A percentile compares a stretch with the other conserved stretches of the same genome.
Conservation (phyloP, 2,113 vertebrate genomes). For the Blennius ocellaris region DNA sequence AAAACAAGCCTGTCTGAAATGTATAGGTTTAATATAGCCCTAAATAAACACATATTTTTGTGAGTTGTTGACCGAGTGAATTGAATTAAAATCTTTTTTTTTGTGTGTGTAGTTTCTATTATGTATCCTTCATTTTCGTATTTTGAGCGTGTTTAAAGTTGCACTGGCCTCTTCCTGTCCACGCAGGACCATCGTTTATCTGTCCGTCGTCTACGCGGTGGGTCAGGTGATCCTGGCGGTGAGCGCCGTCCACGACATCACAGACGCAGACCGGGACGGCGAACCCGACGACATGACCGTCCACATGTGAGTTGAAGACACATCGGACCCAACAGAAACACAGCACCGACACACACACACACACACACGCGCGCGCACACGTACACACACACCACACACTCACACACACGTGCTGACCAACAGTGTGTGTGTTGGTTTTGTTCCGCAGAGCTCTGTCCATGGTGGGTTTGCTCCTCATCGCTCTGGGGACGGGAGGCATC, state of each 20-base stretch:
- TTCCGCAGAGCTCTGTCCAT: constrained; percentile 87
- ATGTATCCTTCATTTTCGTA: too few species aligned
- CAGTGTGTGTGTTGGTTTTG: not conserved
- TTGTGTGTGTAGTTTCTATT: too few species aligned
- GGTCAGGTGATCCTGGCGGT: constrained; percentile 88
- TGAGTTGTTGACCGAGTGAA: too few species aligned
- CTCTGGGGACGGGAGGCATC: constrained; percentile 95
- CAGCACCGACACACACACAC: not conserved
- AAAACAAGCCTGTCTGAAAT: too few species aligned
- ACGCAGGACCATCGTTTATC: constrained; percentile 91
- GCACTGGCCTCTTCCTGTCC: not conserved
- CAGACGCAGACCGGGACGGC: constrained; percentile 81
- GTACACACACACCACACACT: not conserved
- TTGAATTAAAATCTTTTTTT: too few species aligned
- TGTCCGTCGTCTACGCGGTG: constrained; percentile 90
- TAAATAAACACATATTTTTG: too few species aligned
- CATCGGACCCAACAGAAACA: not conserved
- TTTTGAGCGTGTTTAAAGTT: too few species aligned
- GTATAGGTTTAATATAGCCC: too few species aligned
- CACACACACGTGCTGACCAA: not conserved
- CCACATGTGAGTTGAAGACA: constrained; percentile 87
- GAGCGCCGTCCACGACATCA: constrained; percentile 90
- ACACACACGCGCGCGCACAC: fast-evolving
- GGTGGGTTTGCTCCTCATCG: constrained; percentile 90
- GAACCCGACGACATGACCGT: constrained; percentile 69